Conservation (phyloP, 2,113 vertebrate species). For the Phocoena phocoena region DNA sequence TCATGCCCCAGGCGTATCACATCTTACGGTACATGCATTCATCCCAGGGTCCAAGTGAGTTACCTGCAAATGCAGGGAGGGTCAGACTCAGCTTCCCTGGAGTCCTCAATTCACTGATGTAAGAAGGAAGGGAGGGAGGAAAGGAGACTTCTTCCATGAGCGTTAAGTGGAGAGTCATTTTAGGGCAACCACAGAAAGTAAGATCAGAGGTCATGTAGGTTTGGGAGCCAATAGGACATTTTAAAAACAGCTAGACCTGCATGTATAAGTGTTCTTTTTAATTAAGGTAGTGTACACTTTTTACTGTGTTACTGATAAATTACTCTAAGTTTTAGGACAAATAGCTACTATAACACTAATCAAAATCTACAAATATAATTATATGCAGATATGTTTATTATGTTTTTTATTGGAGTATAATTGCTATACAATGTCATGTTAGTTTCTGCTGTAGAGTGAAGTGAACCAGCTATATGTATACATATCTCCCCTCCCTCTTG, state of each 20-base stretch:
- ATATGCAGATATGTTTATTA: background rate
- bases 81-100: background rate
- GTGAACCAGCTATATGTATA: too few relatives aligned
- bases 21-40: rapidly evolving
- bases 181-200: background rate
- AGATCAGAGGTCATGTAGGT: background rate
- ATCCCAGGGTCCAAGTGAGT: rapidly evolving
- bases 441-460: too few relatives aligned
- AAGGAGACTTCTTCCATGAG: background rate
- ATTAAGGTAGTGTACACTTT: background rate
- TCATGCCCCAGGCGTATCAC: background rate
- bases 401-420: background rate
- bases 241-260: background rate
- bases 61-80: background rate
- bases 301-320: background rate
- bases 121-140: background rate
- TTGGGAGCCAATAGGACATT: background rate
- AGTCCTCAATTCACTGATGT: background rate
- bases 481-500: too few relatives aligned
- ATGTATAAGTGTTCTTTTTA: background rate
- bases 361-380: background rate
- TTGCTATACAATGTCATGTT: too few relatives aligned
- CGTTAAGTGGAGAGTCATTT: constrained; percentile 25
- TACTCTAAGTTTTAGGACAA: background rate
- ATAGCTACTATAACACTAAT: background rate